A percentile compares a stretch with the other conserved stretches of the same genome.
Conservation (phyloP, 2,797 vertebrate species). For the Coregonus suidteri region DNA sequence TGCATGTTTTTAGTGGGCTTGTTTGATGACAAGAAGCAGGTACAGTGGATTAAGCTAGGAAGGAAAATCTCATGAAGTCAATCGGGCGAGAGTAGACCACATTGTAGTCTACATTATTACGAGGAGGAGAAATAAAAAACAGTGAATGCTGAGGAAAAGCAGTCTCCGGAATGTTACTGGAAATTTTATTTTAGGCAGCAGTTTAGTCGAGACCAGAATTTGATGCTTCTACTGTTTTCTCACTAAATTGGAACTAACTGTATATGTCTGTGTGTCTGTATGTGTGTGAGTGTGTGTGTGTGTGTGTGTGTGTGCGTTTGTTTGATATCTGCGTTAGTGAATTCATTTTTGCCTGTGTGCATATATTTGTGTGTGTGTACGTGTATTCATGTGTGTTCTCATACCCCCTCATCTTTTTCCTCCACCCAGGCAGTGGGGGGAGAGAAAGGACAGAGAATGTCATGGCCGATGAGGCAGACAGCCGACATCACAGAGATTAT, state of each 20-base stretch:
- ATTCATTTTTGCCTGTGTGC: not conserved
- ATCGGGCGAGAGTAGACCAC: constrained; percentile 16
- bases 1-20: constrained; percentile 19
- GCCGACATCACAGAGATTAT: constrained; percentile 80
- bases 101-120: constrained; percentile 20
- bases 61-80: constrained; percentile 33
- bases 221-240: constrained; percentile 1
- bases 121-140: constrained; percentile 25
- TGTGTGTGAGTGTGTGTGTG: not conserved
- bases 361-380: not conserved
- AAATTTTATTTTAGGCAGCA: constrained; percentile 26
- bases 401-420: not conserved
- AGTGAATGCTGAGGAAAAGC: constrained; percentile 35
- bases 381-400: not conserved
- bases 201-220: constrained; percentile 2
- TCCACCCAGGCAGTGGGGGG: constrained; percentile 70
- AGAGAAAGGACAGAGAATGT: constrained; percentile 80
- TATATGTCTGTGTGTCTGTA: constrained; percentile 1
- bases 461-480: constrained; percentile 74
- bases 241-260: constrained; percentile 1
- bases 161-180: constrained; percentile 24
- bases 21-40: constrained; percentile 44
- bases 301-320: not conserved
- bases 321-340: not conserved
- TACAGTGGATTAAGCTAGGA: constrained; percentile 34